These are phyloP conservation scores for Pyxicephalus adspersus DNA, from an alignment of 2,113 vertebrate genomes.

Conservation along the genomic window DNA sequence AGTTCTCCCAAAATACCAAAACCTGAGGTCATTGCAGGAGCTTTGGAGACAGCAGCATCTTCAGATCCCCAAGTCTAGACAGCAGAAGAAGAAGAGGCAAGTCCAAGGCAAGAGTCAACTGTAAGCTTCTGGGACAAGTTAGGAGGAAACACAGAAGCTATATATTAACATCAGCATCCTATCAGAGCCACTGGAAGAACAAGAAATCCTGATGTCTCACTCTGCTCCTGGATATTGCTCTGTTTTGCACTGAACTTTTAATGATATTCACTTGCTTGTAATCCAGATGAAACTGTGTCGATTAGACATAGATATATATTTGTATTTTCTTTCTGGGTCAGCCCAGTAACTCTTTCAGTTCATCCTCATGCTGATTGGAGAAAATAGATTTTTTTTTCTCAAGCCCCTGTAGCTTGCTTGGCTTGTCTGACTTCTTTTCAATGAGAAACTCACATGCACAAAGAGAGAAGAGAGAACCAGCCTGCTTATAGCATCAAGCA, in stretches of 20 bases:
- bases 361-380: constrained; percentile 47
- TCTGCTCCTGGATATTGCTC: constrained; percentile 46
- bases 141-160: constrained; percentile 13
- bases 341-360: constrained; percentile 64
- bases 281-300: constrained; percentile 39
- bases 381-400: constrained; percentile 45
- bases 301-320: constrained; percentile 49
- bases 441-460: constrained; percentile 16
- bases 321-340: constrained; percentile 57
- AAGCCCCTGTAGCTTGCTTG: constrained; percentile 25
- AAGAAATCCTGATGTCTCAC: neutral
- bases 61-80: neutral
- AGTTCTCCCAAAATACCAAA: neutral
- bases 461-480: neutral
- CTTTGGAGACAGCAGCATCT: neutral
- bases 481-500: neutral
- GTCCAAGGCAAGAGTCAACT: constrained; percentile 12
- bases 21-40: constrained; percentile 11
- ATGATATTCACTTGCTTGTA: constrained; percentile 11
- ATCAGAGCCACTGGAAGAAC: neutral
- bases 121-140: constrained; percentile 40
- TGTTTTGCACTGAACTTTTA: constrained; percentile 15
- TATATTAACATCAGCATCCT: neutral
- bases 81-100: neutral
- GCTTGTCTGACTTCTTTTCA: constrained; percentile 18